These are phyloP conservation scores for Emys orbicularis DNA, from an alignment of 2,797 vertebrate species.

Conservation along the genomic window DNA sequence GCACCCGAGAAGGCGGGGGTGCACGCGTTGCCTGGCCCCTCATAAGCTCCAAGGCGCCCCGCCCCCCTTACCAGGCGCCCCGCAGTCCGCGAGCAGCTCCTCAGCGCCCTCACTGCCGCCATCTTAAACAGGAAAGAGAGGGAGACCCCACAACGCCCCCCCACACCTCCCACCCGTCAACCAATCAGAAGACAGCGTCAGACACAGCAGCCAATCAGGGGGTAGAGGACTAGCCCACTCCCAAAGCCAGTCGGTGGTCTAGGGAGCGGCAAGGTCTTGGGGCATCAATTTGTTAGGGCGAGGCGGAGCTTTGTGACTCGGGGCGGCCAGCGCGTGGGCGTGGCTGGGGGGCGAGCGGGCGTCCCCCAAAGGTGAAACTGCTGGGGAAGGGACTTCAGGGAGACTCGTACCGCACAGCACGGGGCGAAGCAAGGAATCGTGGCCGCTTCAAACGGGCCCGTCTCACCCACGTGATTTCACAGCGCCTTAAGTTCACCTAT, in stretches of 20 bases:
- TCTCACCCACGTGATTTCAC: no score
- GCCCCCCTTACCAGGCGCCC: slow-evolving; percentile 86
- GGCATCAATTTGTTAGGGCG: background rate
- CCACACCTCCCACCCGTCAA: slow-evolving; percentile 20
- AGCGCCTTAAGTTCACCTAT: background rate
- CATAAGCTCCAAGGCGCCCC: background rate
- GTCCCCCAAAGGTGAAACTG: no score
- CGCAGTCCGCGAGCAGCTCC: slow-evolving; percentile 79
- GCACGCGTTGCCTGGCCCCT: background rate
- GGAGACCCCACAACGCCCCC: background rate
- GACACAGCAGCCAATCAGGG: slow-evolving; percentile 78
- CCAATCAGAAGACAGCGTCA: slow-evolving; percentile 84
- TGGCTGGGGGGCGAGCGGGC: no score
- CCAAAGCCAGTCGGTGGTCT: background rate
- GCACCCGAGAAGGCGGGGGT: background rate
- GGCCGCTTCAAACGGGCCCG: background rate
- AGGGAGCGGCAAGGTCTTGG: background rate
- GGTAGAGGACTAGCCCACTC: background rate
- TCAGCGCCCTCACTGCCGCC: slow-evolving; percentile 86
- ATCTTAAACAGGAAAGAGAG: slow-evolving; percentile 83
- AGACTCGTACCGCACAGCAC: no score
- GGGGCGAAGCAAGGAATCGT: background rate
- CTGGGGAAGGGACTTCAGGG: no score
- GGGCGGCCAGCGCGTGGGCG: background rate
- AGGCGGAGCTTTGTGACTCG: background rate